Evolutionary conservation across 2,797 vertebrate species (phyloP).

Genomic region (Malacoraja senta): DNA sequence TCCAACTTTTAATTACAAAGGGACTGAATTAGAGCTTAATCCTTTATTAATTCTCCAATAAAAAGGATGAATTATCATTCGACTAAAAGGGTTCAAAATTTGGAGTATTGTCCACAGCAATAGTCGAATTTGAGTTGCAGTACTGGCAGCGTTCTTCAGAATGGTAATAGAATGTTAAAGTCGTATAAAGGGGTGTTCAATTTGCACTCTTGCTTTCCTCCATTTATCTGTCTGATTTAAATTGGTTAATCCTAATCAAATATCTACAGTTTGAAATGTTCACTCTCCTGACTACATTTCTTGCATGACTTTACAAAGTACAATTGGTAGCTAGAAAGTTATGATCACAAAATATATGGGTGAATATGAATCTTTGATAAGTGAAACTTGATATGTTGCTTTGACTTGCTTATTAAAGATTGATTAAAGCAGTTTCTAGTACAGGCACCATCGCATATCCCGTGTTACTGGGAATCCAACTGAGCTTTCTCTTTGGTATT

Average conservation of each 20-base stretch:
- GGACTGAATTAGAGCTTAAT: conserved; percentile 66
- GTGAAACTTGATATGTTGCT: background rate
- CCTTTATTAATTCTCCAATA: conserved; percentile 55
- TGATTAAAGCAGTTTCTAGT: background rate
- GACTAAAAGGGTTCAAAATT: conserved; percentile 59
- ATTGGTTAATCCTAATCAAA: background rate
- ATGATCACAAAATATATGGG: background rate
- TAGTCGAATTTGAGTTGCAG: background rate
- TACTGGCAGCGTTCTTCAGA: background rate
- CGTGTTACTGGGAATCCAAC: background rate
- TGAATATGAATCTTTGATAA: background rate
- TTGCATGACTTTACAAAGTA: background rate
- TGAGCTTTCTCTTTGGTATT: background rate
- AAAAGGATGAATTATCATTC: conserved; percentile 56
- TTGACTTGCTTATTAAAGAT: background rate
- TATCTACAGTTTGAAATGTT: background rate
- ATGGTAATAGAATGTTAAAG: background rate
- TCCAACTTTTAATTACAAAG: conserved; percentile 66
- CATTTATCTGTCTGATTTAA: background rate
- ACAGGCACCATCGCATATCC: background rate
- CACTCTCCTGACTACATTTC: background rate
- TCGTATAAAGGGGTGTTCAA: background rate
- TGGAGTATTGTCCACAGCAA: conserved; percentile 45
- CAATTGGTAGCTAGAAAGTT: background rate
- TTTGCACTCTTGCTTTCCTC: background rate